Base-by-base conservation (phyloP, 2,888 invertebrate species). In the Lottia gigantea region DNA sequence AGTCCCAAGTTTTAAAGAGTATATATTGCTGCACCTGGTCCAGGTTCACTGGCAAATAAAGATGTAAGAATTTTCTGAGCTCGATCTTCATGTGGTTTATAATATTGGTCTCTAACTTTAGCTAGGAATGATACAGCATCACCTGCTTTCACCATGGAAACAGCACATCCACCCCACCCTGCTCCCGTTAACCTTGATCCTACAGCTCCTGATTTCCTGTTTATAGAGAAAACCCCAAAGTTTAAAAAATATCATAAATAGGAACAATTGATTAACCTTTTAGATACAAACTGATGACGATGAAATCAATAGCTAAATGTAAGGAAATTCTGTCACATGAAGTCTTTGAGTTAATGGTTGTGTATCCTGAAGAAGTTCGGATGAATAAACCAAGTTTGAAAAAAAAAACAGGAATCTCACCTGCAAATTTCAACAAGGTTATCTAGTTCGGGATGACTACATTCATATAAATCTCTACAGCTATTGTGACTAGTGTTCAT, bases 121-220 rank as follows among this genome's bases (percentile, higher is more conserved):
- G 91, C 88, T 62, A 95, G 92, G 86, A 94, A 96, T 74, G 91
- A 88, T 16, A 91, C 88, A 8, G 93, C 76, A 19, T 79, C 65
- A 65, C 92, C 91, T 71, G 91, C 91, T 0, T 92, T 91, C 69
- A 95, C 92, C 77, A 97, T 90, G 23, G 96, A 95, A 15, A 99
- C 96, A 69, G 94, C 92, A 89, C 98, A 98, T 7, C 99, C 99
- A 49, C 98, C 99, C 98, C 98, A 98, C 11, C 97, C 97, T 46
- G 98, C 98, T 47, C 98, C 99, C 1, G 98, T 98, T 55, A 99
- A 90, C 67, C 98, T 92, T n/a, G 95, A 94, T 62, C 95, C 94
- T n/a, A 94, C 90, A 4, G 92, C 92, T 66, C 92, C 92, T 73
- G 91, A 74, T 45, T 84, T 66, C 70, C 88, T 88, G 78, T 62